phyloP scores from a whole-genome alignment of 2,113 vertebrate species.

The Cettia cetti region DNA sequence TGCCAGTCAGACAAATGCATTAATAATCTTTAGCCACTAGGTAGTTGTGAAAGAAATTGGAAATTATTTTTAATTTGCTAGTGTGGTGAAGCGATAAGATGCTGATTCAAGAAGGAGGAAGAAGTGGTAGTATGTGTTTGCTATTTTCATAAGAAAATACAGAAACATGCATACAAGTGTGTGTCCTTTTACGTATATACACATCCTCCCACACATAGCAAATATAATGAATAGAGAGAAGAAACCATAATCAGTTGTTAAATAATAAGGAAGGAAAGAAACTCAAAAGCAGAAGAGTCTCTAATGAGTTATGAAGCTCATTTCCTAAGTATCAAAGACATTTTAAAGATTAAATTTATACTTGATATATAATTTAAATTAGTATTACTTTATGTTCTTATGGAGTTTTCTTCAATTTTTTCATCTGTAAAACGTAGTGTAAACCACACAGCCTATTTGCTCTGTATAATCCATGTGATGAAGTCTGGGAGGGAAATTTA shows the following conservation, averaged over 20 bases:
- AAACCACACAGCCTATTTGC: not conserved
- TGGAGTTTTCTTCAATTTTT: slow-evolving; percentile 31
- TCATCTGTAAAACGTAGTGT: slow-evolving; percentile 18
- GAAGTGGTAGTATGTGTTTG: not conserved
- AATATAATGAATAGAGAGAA: not conserved
- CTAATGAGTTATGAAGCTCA: slow-evolving; percentile 39
- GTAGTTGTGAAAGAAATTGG: slow-evolving; percentile 68
- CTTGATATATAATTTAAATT: slow-evolving; percentile 49
- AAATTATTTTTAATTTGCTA: slow-evolving; percentile 71
- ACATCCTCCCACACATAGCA: not conserved
- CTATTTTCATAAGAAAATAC: slow-evolving; percentile 50
- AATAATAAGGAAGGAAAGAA: slow-evolving; percentile 44
- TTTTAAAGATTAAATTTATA: slow-evolving; percentile 60
- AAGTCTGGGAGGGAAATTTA: slow-evolving; percentile 15
- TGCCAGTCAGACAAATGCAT: slow-evolving; percentile 67
- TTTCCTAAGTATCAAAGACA: slow-evolving; percentile 39
- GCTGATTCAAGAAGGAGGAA: not conserved
- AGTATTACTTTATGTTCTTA: slow-evolving; percentile 26
- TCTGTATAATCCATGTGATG: slow-evolving; percentile 29
- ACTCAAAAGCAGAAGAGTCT: not conserved
- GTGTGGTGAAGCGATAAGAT: slow-evolving; percentile 59
- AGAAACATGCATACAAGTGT: not conserved
- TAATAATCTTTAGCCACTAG: slow-evolving; percentile 73
- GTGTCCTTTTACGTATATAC: not conserved
- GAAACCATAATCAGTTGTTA: not conserved